Base-by-base conservation (phyloP, 1,140 invertebrate species). In the Mycetomoellerius zeteki region DNA sequence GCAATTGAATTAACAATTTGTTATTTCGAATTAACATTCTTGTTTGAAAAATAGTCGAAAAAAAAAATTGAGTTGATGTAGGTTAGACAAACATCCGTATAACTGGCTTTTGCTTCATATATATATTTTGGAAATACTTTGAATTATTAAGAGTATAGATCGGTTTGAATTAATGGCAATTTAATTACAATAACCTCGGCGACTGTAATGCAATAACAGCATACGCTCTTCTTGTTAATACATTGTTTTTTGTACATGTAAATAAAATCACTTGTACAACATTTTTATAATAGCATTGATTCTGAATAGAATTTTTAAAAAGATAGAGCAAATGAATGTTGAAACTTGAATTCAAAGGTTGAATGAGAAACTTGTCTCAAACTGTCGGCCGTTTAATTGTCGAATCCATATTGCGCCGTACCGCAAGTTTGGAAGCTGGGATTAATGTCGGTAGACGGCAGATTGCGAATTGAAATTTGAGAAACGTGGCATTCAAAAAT, bases 401-500 rank as follows among this genome's bases (percentile, higher is more conserved):
- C 24, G 24, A 47, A 64, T 47, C 3, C 10, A 10, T 33, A 43
- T 43, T 43, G 37, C 37, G 37, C 8, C 14, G 10, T 7, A 7
- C n/a, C 10, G 33, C 16, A 43, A 2, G 19, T 27, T 77, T 30
- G 14, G 24, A 30, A 67, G 12, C 10, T 0, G 33, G 10, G 64
- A 65, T 65, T 12, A 5, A 8, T 30, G 4, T 58, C 30, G 14
- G 47, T 14, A 37, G 30, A 19, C 3, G 54, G 2, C 7, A 24
- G 30, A 37, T 76, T 60, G n/a, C 16, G 2, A 76, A 76, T 76
- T 76, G 73, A 54, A 75, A 76, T 76, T 76, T 19, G 7, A n/a
- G 54, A 43, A 3, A 76, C 30, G 6, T 10, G 27, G 19, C 12
- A 8, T 76, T 24, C 12, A 58, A 75, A 76, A 76, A 27, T 76